These are phyloP conservation scores for Motacilla alba DNA, from an alignment of 2,113 vertebrate species.

Conservation along the genomic window DNA sequence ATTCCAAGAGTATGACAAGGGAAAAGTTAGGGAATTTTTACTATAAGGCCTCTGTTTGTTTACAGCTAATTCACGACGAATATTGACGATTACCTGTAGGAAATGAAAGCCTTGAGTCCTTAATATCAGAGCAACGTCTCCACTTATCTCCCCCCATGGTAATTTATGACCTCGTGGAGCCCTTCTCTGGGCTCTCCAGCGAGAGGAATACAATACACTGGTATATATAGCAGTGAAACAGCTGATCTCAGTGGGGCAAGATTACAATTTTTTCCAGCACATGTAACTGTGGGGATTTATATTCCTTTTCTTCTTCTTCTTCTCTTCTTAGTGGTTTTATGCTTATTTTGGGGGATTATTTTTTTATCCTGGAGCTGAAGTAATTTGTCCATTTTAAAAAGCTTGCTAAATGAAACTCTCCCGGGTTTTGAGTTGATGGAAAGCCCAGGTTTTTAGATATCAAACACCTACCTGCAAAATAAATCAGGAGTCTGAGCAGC, in stretches of 20 bases:
- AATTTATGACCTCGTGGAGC: conserved; percentile 52
- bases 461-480: neutral
- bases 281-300: conserved; percentile 42
- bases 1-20: neutral
- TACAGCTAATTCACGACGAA: neutral
- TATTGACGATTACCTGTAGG: neutral
- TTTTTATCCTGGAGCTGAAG: neutral
- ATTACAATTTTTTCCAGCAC: conserved; percentile 62
- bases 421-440: neutral
- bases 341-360: neutral
- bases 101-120: neutral
- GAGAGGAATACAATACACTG: conserved; percentile 43
- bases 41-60: neutral
- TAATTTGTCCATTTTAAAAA: neutral
- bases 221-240: conserved; percentile 61
- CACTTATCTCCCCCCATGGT: neutral
- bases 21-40: neutral
- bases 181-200: neutral
- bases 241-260: conserved; percentile 48
- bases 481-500: neutral
- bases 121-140: neutral
- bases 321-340: neutral
- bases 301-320: neutral
- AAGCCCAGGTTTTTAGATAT: neutral
- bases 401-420: neutral